Base-by-base conservation (phyloP, 1,140 invertebrate species). In the Vollenhovia emeryi region DNA sequence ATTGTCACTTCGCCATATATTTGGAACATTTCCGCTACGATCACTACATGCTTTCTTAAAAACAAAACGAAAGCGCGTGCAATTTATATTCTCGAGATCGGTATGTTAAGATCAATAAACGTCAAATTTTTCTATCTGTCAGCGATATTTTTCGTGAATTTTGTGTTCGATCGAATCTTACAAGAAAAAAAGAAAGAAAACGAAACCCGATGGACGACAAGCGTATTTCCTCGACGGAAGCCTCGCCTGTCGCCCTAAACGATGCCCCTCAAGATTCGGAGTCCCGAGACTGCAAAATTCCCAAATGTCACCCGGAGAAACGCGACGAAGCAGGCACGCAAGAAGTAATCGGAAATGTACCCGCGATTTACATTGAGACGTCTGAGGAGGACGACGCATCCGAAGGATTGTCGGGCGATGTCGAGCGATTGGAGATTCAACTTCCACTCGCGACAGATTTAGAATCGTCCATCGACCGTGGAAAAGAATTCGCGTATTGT, bases 61-160 rank as follows among this genome's bases (percentile, higher is more conserved):
- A 59, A 82, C 78, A 73, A 73, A 82, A 82, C 13, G 15, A 1
- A n/a, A 82, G 4, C 78, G 59, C 43, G 13, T 18, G 60, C 24
- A 45, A 82, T 73, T 80, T 73, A 43, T 73, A 43, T 43, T 2
- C 6, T 0, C 13, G 3, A 52, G 8, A 79, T 30, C 15, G 13
- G 1, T 79, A n/a, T 50, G 3, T 64, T 24, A n/a, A n/a, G 71
- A 48, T 66, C 4, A 52, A 13, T 50, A 24, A 50, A 33, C n/a
- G 0, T 64, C 24, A 48, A 66, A 66, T 66, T 52, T n/a, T 6
- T 59, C 43, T 15, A 76, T 48, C 7, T 33, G 7, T 24, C 27
- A 45, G 27, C 13, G 40, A 79, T 36, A 40, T 52, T 33, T 1
- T 13, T 40, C 8, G 3, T 64, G 24, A 36, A 3, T 64, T 64